Percentiles rank a stretch among this genome's conserved stretches.
Conservation (phyloP, 2,888 invertebrate species). For the Cryptocephalus moraei region DNA sequence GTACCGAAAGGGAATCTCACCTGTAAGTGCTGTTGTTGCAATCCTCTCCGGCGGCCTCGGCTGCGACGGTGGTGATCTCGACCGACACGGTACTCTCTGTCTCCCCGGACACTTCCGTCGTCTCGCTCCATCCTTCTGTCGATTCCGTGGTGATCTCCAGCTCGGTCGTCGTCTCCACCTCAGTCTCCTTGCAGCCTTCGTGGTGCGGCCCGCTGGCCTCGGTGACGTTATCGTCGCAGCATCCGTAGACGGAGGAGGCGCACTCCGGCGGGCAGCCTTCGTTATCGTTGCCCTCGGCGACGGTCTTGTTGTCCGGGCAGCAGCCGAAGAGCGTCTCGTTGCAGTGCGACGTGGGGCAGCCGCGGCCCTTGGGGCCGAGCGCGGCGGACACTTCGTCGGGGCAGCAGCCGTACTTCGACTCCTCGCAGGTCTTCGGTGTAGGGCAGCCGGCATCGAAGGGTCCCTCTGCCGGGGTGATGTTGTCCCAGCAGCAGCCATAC, state of each 20-base stretch:
- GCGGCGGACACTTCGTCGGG: slow-evolving; percentile 73
- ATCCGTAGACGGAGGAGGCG: slow-evolving; percentile 60
- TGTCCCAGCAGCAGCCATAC: slow-evolving; percentile 82
- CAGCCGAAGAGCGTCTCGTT: slow-evolving; percentile 77
- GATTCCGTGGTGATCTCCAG: slow-evolving; percentile 48
- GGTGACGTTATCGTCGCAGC: slow-evolving; percentile 72
- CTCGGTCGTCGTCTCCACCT: slow-evolving; percentile 17
- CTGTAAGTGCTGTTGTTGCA: slow-evolving; percentile 53
- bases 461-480: slow-evolving; percentile 63
- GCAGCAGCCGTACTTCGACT: slow-evolving; percentile 72
- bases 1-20: too few relatives aligned
- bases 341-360: slow-evolving; percentile 68
- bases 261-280: slow-evolving; percentile 74
- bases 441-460: slow-evolving; percentile 75
- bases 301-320: slow-evolving; percentile 67
- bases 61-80: slow-evolving; percentile 4
- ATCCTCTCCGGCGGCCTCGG: slow-evolving; percentile 42
- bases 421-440: slow-evolving; percentile 61
- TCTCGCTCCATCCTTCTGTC: slow-evolving; percentile 6
- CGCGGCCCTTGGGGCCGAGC: slow-evolving; percentile 51
- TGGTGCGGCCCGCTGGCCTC: slow-evolving; percentile 42
- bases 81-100: slow-evolving; percentile 1
- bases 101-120: slow-evolving; percentile 3
- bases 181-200: slow-evolving; percentile 29
- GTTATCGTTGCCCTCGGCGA: slow-evolving; percentile 66